Base-by-base conservation (phyloP, 2,797 vertebrate genomes). In the Pseudopleuronectes americanus region DNA sequence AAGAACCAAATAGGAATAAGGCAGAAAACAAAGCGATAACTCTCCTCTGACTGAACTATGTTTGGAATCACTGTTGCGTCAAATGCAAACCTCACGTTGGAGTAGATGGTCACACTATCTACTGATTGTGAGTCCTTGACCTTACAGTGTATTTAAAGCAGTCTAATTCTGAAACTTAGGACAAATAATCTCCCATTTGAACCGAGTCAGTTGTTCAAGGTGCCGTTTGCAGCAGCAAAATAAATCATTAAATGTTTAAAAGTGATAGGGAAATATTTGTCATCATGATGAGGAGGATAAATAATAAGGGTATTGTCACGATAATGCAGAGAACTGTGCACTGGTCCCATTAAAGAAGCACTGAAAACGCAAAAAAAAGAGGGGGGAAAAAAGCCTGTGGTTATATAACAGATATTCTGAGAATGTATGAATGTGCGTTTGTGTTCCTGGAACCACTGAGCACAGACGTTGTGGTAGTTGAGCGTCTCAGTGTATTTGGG, bases 391-490 rank as follows among this genome's bases (percentile, higher is more conserved):
- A 43, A 33, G 3, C 3, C 23, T n/a, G 2, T 60, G 5, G 8
- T 84, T 78, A 62, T 63, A 55, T 56, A 73, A 79, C 14, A 60
- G 0, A 10, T 43, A 45, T 64, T 67, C 52, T 61, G 49, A 71
- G 61, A 84, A 85, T 57, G 21, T 12, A 4, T 48, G 1, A 36
- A 63, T 23, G 19, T 16, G n/a, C 21, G 8, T 22, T 13, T 60
- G 10, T 64, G 61, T 78, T 71, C 60, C 47, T 76, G 63, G 69
- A 83, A 84, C 28, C 41, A 19, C 14, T 45, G 43, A 68, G 64
- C 62, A 59, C 36, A 68, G 57, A 21, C 17, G 41, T 74, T 81
- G 56, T 85, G 58, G 80, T 81, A 87, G 81, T 70, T 55, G 78
- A 71, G 22, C 36, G 51, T 38, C 38, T 59, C 60, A 16, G 68